Evolutionary conservation across 2,888 invertebrate species (phyloP), one percentile per base, ranked within the genome.

Genomic region (Antheraea assamensis): DNA sequence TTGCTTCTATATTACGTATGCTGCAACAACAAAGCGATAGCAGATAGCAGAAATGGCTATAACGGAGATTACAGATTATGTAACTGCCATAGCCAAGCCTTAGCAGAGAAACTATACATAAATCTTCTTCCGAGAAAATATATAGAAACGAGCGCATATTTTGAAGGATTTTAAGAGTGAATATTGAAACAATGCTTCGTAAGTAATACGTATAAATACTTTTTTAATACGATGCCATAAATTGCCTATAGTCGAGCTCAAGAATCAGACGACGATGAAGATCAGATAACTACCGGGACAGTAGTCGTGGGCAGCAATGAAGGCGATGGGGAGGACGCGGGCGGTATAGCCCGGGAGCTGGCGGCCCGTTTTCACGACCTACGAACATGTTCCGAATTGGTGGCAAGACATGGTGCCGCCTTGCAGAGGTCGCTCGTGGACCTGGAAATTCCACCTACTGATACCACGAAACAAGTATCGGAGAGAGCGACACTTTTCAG

Each of bases 401-500:
- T 99, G 78, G 96, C 96, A 30, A 98, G 98, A 84, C 98, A 98
- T 87, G 98, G 98, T 21, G 95, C 96, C 27, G 97, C 97, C 49
- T 94, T 99, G 74, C 98, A 98, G 87, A 94, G 97, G 73, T 96
- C 97, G 0, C 95, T 98, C 1, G 96, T 96, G 21, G 98, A 98
- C 84, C 90, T 98, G 72, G 98, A 98, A 87, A 95, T 96, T 72
- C 96, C 96, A 30, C 96, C 96, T 70, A 95, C 97, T 19, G 96
- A 96, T 76, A 97, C 97, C 85, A 96, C 97, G 73, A 99, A 99
- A 91, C 97, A 98, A 81, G 97, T 99, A 75, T 98, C 97, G 75
- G 99, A 99, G 90, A 95, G 98, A 76, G 98, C 99, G 7, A 98
- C 98, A 21, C 95, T 99, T n/a, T 99, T 99, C 92, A 96, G 99